phyloP scores from a whole-genome alignment of 1,140 invertebrate species.

The Drosophila santomea region DNA sequence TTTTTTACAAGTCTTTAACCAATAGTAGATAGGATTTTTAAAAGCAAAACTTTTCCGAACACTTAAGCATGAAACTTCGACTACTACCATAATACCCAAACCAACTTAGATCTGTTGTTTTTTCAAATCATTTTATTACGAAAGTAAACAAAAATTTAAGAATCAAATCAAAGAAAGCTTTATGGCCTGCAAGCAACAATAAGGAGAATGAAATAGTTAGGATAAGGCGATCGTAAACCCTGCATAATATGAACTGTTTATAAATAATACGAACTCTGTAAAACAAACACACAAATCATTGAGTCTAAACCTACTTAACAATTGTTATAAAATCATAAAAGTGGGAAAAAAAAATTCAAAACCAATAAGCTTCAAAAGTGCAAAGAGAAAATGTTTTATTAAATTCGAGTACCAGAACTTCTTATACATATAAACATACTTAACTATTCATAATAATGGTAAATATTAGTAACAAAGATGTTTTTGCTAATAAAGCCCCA shows the following conservation, averaged over 20 bases:
- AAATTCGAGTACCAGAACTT: conserved; percentile 71
- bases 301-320: conserved; percentile 66
- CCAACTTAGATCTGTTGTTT: conserved; percentile 21
- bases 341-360: conserved; percentile 33
- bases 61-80: conserved; percentile 32
- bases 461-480: conserved; percentile 59
- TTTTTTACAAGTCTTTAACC: conserved; percentile 52
- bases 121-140: conserved; percentile 40
- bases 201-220: conserved; percentile 32
- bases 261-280: conserved; percentile 47
- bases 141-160: conserved; percentile 22
- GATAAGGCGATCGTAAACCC: conserved; percentile 35
- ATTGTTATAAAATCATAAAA: conserved; percentile 48
- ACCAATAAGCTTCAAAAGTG: conserved; percentile 68
- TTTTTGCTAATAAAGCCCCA: conserved; percentile 62
- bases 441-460: conserved; percentile 42
- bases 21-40: conserved; percentile 42
- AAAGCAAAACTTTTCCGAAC: conserved; percentile 21
- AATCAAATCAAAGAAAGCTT: conserved; percentile 53
- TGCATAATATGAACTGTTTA: conserved; percentile 52
- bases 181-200: conserved; percentile 54
- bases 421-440: conserved; percentile 49
- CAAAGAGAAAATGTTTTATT: conserved; percentile 61
- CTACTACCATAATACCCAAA: conserved; percentile 27
- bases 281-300: conserved; percentile 45